These are phyloP conservation scores for Stenchaetothrips biformis DNA, from an alignment of 2,888 invertebrate species.

Conservation along the genomic window DNA sequence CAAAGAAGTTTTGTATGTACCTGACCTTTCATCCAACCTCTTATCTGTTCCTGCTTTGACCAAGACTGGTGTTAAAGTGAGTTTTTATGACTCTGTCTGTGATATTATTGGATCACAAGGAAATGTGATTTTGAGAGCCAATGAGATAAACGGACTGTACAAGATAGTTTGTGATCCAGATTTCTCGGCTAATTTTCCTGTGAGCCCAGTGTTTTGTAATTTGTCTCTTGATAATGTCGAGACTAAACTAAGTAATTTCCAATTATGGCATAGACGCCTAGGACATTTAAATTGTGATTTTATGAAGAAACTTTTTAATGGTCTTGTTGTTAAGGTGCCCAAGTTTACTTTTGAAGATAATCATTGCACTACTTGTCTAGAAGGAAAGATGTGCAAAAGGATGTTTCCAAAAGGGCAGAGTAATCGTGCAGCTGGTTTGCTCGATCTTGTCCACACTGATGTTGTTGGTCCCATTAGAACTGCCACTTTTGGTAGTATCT, in stretches of 20 bases:
- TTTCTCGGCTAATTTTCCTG: not conserved
- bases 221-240: too few relatives aligned
- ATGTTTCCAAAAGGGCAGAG: slow-evolving; percentile 39
- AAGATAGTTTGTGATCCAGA: not conserved
- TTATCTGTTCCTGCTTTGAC: not conserved
- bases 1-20: slow-evolving; percentile 29
- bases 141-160: not conserved
- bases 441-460: slow-evolving; percentile 39
- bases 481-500: slow-evolving; percentile 39
- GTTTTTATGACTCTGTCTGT: slow-evolving; percentile 10
- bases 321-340: not conserved
- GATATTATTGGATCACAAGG: not conserved
- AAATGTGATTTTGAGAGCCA: not conserved
- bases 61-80: not conserved
- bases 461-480: slow-evolving; percentile 39
- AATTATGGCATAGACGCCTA: not conserved
- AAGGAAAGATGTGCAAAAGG: slow-evolving; percentile 40
- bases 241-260: too few relatives aligned
- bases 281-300: not conserved
- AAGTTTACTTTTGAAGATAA: slow-evolving; percentile 27
- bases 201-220: too few relatives aligned
- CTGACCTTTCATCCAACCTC: slow-evolving; percentile 27
- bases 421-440: too few relatives aligned
- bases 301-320: not conserved
- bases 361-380: slow-evolving; percentile 37